Conservation (phyloP, 1,140 invertebrate species). For the Sycophaga agraensis region DNA sequence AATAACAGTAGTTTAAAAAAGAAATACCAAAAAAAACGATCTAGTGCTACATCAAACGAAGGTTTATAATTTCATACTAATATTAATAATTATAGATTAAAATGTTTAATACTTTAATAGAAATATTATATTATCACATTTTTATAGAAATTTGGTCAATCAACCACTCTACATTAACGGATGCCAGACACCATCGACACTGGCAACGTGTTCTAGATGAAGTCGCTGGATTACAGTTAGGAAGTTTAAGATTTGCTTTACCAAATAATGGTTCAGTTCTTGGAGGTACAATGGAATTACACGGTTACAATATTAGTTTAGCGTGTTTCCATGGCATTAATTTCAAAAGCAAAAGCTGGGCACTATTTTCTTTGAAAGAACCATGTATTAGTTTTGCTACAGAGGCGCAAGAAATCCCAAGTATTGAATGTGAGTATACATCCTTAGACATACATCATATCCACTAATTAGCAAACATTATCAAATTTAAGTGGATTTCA, state of each 20-base stretch:
- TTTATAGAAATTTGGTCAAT: conserved; percentile 43
- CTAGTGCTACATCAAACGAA: conserved; percentile 41
- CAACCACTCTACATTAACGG: conserved; percentile 57
- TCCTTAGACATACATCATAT: no score
- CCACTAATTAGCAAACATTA: background rate
- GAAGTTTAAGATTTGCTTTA: conserved; percentile 63
- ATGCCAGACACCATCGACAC: conserved; percentile 83
- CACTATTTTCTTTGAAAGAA: conserved; percentile 90
- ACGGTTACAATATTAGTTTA: conserved; percentile 88
- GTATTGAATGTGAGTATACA: conserved; percentile 62
- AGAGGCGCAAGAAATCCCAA: conserved; percentile 83
- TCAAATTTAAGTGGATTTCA: background rate
- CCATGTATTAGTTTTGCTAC: conserved; percentile 94
- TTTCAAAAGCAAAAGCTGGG: conserved; percentile 96
- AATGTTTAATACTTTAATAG: background rate
- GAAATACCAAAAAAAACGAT: conserved; percentile 50
- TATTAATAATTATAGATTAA: no score
- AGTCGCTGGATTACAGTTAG: conserved; percentile 74
- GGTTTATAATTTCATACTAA: conserved; percentile 30
- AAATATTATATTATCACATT: background rate
- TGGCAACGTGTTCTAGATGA: conserved; percentile 82
- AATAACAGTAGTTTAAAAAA: conserved; percentile 59
- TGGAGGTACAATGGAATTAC: conserved; percentile 90
- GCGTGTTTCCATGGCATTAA: conserved; percentile 98
- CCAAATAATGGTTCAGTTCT: conserved; percentile 75